These are phyloP conservation scores for Agelaius phoeniceus DNA, from an alignment of 2,113 vertebrate species.

Conservation along the genomic window DNA sequence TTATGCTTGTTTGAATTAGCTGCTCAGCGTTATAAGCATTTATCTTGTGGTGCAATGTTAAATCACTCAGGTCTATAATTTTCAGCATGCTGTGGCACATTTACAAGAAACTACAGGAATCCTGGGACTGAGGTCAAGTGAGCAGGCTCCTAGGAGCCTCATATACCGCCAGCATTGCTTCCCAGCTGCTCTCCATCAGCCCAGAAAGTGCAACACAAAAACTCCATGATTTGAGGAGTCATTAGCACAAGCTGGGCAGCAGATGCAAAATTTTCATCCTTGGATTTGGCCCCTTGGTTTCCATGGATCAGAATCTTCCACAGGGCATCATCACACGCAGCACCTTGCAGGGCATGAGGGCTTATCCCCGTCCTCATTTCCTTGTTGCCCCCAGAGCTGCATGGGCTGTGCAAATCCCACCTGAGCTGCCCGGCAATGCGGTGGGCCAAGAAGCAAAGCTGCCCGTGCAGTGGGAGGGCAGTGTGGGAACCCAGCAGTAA, in stretches of 20 bases:
- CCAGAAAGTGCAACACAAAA: background rate
- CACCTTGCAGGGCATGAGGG: background rate
- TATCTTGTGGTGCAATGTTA: constrained; percentile 14
- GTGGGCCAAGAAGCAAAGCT: background rate
- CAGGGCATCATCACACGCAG: accelerated
- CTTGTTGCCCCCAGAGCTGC: accelerated
- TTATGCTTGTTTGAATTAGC: constrained; percentile 57
- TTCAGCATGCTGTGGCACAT: background rate
- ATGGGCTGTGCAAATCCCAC: background rate
- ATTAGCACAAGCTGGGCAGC: accelerated
- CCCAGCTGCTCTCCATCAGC: background rate
- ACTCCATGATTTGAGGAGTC: accelerated
- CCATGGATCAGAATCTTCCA: background rate
- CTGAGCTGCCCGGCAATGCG: accelerated
- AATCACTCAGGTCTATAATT: constrained; percentile 48
- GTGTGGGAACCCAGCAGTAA: accelerated
- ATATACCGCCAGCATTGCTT: background rate
- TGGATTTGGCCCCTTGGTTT: background rate
- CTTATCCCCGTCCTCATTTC: background rate
- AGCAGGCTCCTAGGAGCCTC: background rate
- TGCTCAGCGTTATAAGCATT: constrained; percentile 33
- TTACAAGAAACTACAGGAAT: constrained; percentile 54
- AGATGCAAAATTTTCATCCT: accelerated
- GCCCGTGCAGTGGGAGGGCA: accelerated
- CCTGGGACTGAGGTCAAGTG: background rate